Evolutionary conservation across 2,113 vertebrate species (phyloP), one percentile per base, ranked within the genome.

Genomic region (Dolichotis patagonum): DNA sequence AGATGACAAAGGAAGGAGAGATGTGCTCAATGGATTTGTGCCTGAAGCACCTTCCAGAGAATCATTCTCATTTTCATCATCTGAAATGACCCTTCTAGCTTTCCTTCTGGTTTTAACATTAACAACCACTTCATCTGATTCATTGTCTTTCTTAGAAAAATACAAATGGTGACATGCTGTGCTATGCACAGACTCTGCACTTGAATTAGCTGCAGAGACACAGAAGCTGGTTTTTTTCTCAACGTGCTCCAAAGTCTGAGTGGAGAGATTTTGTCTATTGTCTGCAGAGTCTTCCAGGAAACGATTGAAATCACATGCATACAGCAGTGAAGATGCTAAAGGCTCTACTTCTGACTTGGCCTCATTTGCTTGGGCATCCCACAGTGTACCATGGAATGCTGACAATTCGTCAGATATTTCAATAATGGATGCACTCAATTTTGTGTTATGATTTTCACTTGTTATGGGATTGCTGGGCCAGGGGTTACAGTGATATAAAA

Each of bases 261-360:
- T 77, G 67, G 97, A 96, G 77, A 82, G 30, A 97, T 96, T 97
- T 62, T 98, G 95, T 35, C 35, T 58, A 41, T 5, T 98, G 7
- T 98, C 98, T 85, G 96, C 96, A 5, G 99, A 99, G 84, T 99
- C 99, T 84, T 99, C 99, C 86, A 99, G 97, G 94, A 99, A 98
- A 67, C 99, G 96, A 65, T 99, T 99, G 96, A 99, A 99, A 96
- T 99, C 98, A 38, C 97, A 98, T 3, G 98, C 97, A 9, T 98
- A 96, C 19, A 98, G 98, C 22, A 97, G 97, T 10, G 98, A 97
- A 0, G 98, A 95, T 22, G 69, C 69, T 1, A 60, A 78, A 92
- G 88, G 89, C 6, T 30, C 67, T 43, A 49, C 67, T 73, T 97
- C 84, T 49, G 96, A 32, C 35, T 92, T 91, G 43, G 32, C 35